A percentile compares a stretch with the other conserved stretches of the same genome.
phyloP scores from a whole-genome alignment of 1,140 invertebrate species.

The Neotoxoptera formosana region DNA sequence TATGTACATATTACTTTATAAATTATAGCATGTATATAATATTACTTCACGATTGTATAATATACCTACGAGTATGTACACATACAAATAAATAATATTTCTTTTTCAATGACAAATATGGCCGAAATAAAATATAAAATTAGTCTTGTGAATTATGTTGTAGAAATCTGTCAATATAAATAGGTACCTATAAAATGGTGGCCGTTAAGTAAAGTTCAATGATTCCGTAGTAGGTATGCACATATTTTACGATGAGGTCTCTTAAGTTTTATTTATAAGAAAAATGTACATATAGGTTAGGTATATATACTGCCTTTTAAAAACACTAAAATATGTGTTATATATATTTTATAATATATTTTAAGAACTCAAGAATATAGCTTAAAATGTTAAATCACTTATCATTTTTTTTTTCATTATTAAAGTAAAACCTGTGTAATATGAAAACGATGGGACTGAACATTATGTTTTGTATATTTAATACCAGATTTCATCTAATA shows the following conservation, averaged over 20 bases:
- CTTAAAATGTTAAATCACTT: not conserved
- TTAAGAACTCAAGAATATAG: not conserved
- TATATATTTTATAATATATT: not conserved
- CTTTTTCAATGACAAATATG: not conserved
- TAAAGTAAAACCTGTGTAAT: not conserved
- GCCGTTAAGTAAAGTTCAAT: not conserved
- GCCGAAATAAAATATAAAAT: not conserved
- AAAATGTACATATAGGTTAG: not conserved
- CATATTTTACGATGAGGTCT: not conserved
- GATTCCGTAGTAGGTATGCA: not conserved
- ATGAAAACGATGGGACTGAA: no score
- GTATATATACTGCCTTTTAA: not conserved
- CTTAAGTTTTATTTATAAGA: not conserved
- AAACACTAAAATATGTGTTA: not conserved
- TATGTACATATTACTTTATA: no score
- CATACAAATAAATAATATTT: not conserved
- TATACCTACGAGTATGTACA: not conserved
- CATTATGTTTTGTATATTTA: not conserved
- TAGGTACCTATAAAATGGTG: not conserved
- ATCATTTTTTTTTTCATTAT: not conserved
- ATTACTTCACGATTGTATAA: not conserved
- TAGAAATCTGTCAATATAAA: not conserved
- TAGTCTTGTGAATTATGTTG: not conserved
- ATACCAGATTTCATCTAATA: no score
- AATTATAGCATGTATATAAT: no score